Evolutionary conservation across 1,140 invertebrate species (phyloP).

Genomic region (Phocides pigmalion): DNA sequence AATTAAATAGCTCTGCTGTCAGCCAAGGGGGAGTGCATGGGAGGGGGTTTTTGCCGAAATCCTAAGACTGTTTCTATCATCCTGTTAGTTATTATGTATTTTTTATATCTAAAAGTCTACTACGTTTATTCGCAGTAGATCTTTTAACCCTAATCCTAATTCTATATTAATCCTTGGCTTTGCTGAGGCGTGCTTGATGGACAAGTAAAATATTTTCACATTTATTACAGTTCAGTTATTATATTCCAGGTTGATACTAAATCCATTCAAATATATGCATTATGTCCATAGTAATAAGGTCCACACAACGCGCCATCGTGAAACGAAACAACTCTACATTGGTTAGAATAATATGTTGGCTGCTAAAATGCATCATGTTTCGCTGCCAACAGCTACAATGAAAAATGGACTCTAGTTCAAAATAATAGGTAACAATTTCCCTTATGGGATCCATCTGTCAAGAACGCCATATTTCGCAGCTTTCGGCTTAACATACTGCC

Average conservation of each 20-base stretch:
- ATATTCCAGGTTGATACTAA: not conserved
- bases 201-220: constrained; percentile 30
- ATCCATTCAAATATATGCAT: not conserved
- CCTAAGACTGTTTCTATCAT: too few relatives aligned
- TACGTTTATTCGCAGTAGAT: not conserved
- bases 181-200: constrained; percentile 16
- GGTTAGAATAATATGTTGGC: constrained; percentile 29
- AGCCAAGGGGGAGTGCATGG: too few relatives aligned
- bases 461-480: constrained; percentile 20
- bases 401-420: constrained; percentile 26
- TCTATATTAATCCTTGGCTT: constrained; percentile 21
- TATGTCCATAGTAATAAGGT: not conserved
- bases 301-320: not conserved
- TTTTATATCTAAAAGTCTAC: too few relatives aligned
- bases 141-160: constrained; percentile 17
- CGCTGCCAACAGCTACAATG: constrained; percentile 24
- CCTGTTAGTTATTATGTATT: too few relatives aligned
- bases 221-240: constrained; percentile 18
- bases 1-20: too few relatives aligned
- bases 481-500: constrained; percentile 26
- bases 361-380: constrained; percentile 35
- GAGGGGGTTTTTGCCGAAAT: too few relatives aligned
- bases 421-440: constrained; percentile 22
- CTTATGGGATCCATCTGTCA: constrained; percentile 26
- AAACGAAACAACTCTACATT: constrained; percentile 17